These are phyloP conservation scores for Callionymus lyra DNA, from an alignment of 2,113 vertebrate genomes.

Conservation along the genomic window DNA sequence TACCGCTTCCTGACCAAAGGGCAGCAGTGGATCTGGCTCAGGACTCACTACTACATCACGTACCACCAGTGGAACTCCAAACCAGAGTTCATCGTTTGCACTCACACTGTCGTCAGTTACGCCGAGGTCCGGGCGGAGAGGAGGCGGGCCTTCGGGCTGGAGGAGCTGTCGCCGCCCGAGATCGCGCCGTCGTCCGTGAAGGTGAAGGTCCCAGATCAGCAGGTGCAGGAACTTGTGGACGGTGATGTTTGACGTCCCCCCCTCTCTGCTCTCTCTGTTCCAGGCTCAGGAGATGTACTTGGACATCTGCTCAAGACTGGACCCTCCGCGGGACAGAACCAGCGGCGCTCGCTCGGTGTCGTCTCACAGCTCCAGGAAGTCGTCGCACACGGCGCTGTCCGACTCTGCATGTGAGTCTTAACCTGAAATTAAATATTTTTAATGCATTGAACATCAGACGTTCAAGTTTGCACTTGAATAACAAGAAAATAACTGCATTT, in stretches of 20 bases:
- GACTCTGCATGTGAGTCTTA: conserved; percentile 74
- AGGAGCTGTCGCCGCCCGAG: conserved; percentile 74
- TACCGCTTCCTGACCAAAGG: conserved; percentile 84
- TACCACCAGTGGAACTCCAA: conserved; percentile 93
- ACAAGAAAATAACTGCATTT: no score
- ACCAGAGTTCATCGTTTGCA: conserved; percentile 81
- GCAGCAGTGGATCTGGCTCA: conserved; percentile 81
- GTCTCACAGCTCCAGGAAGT: conserved; percentile 67
- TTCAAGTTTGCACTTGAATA: no score
- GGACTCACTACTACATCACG: conserved; percentile 82
- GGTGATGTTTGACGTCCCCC: no score
- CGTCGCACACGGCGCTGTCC: conserved; percentile 65
- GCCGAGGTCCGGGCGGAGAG: conserved; percentile 81
- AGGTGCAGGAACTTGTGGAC: no score
- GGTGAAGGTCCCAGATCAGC: conserved; percentile 47
- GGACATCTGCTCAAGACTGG: conserved; percentile 60
- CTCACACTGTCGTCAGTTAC: conserved; percentile 82
- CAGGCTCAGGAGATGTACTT: conserved; percentile 70
- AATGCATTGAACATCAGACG: no score
- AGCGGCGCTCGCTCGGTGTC: conserved; percentile 64
- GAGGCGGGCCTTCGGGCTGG: conserved; percentile 75
- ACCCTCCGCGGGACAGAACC: conserved; percentile 57
- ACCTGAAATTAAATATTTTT: no score
- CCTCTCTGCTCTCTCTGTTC: background rate
- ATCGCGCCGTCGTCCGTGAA: conserved; percentile 74